A percentile compares a stretch with the other conserved stretches of the same genome.
These are phyloP conservation scores for Cremastobaeus sp. DNA, from an alignment of 2,888 invertebrate genomes.

Conservation along the genomic window DNA sequence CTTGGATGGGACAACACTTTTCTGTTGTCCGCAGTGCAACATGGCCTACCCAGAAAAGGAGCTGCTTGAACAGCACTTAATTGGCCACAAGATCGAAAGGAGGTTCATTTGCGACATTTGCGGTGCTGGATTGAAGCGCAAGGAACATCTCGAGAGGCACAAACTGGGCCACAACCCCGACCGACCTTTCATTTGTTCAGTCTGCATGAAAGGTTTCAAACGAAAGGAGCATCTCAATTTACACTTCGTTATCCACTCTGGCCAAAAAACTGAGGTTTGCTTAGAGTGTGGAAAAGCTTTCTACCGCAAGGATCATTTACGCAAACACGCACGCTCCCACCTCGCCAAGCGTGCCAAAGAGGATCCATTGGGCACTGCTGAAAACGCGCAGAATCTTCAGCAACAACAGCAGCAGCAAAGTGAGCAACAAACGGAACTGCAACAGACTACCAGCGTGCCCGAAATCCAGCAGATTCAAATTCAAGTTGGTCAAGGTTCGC, in stretches of 20 bases:
- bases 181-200: constrained; percentile 91
- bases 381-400: constrained; percentile 77
- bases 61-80: constrained; percentile 89
- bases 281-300: constrained; percentile 94
- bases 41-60: constrained; percentile 94
- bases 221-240: constrained; percentile 92
- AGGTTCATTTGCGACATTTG: constrained; percentile 93
- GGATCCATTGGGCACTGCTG: constrained; percentile 77
- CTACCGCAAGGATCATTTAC: constrained; percentile 91
- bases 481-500: constrained; percentile 76
- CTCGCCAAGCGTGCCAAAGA: constrained; percentile 87
- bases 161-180: constrained; percentile 94
- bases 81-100: constrained; percentile 91
- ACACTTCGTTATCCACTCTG: constrained; percentile 94
- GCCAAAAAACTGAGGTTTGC: constrained; percentile 92
- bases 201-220: constrained; percentile 92
- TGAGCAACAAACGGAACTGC: constrained; percentile 64
- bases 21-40: constrained; percentile 92
- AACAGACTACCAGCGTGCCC: constrained; percentile 58
- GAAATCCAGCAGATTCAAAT: constrained; percentile 68
- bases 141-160: constrained; percentile 91
- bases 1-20: constrained; percentile 89
- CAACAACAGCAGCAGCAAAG: constrained; percentile 68
- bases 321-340: constrained; percentile 84
- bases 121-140: constrained; percentile 91